These are phyloP conservation scores for Alligator sinensis DNA, from an alignment of 2,113 vertebrate genomes.

Conservation along the genomic window DNA sequence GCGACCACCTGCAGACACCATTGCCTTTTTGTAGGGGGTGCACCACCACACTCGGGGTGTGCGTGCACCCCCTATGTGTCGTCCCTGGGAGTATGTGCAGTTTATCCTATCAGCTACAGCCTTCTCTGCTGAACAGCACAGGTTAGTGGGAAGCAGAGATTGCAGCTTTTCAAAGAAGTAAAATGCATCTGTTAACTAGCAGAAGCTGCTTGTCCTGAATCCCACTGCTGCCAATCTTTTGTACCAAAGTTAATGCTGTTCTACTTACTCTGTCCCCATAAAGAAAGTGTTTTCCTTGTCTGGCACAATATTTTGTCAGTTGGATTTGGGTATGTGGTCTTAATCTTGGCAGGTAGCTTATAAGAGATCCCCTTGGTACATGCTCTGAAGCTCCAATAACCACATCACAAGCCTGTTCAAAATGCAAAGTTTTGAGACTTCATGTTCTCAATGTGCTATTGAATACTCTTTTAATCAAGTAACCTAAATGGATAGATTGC, in stretches of 20 bases:
- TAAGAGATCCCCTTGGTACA: not conserved
- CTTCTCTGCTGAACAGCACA: rapidly evolving
- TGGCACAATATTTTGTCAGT: not conserved
- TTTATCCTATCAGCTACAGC: not conserved
- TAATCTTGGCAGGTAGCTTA: not conserved
- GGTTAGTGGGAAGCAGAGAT: not conserved
- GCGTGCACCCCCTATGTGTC: too few relatives aligned
- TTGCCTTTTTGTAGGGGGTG: too few relatives aligned
- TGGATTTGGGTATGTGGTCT: not conserved
- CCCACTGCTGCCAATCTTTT: not conserved
- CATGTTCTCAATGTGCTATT: rapidly evolving
- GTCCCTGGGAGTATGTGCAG: not conserved
- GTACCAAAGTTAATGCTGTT: not conserved
- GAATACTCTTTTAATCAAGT: not conserved
- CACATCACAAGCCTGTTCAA: not conserved
- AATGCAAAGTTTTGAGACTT: not conserved
- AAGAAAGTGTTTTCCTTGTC: not conserved
- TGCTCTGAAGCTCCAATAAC: not conserved
- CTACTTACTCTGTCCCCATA: not conserved
- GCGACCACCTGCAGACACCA: too few relatives aligned
- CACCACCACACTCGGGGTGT: too few relatives aligned
- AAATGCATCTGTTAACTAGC: not conserved
- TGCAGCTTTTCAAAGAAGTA: not conserved
- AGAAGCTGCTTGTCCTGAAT: not conserved
- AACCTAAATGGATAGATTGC: not conserved